phyloP scores from a whole-genome alignment of 2,113 vertebrate genomes.

The rabbit (Oryctolagus cuniculus) region mOryCun1.1 NC_091436.1:22949001-22949500 shows the following conservation, averaged over 20 bases:
- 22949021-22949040: conserved; percentile 31
- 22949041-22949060: conserved; percentile 59
- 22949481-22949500: neutral
- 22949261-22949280: neutral
- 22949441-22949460: conserved; percentile 65
- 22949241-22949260: neutral
- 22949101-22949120: conserved; percentile 15
- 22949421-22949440: conserved; percentile 62
- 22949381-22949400: conserved; percentile 65
- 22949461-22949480: conserved; percentile 54
- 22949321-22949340: conserved; percentile 57
- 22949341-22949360: conserved; percentile 53
- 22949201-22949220: neutral
- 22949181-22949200: conserved; percentile 32
- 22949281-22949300: conserved; percentile 48
- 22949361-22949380: conserved; percentile 45
- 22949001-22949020: conserved; percentile 50
- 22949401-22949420: conserved; percentile 70
- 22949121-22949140: neutral
- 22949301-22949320: neutral
- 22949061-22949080: conserved; percentile 17
- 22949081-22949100: conserved; percentile 17
- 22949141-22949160: conserved; percentile 8
- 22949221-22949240: neutral
- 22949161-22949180: neutral